Percentiles rank a stretch among this genome's conserved stretches.
Conservation (phyloP, 2,113 vertebrate species). For the Tylochromis polylepis region DNA sequence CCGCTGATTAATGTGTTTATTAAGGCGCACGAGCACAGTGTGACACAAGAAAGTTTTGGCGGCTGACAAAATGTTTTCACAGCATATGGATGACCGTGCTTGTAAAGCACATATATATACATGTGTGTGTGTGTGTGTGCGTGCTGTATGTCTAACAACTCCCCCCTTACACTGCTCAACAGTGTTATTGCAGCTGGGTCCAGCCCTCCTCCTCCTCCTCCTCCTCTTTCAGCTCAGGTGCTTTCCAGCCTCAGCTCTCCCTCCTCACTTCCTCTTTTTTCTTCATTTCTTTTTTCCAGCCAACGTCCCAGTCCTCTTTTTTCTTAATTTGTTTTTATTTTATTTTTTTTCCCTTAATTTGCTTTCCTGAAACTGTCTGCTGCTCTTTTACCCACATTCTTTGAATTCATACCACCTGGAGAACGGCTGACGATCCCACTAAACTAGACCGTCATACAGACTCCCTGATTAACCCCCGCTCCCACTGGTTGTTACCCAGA, state of each 20-base stretch:
- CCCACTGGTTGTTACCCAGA: slow-evolving; percentile 1
- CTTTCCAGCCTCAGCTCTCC: slow-evolving; percentile 44
- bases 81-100: neutral
- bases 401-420: slow-evolving; percentile 16
- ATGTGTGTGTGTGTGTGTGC: neutral
- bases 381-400: slow-evolving; percentile 23
- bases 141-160: slow-evolving; percentile 8
- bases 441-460: slow-evolving; percentile 17
- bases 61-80: slow-evolving; percentile 26
- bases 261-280: slow-evolving; percentile 13
- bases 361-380: neutral
- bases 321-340: neutral
- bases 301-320: neutral
- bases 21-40: neutral
- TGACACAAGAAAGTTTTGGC: slow-evolving; percentile 7
- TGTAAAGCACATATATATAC: neutral
- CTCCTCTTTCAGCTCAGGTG: slow-evolving; percentile 60
- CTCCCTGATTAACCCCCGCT: slow-evolving; percentile 40
- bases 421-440: slow-evolving; percentile 41
- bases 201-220: slow-evolving; percentile 24
- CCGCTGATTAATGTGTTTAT: slow-evolving; percentile 22
- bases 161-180: slow-evolving; percentile 42
- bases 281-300: neutral
- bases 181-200: slow-evolving; percentile 67
- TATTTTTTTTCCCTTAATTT: neutral